phyloP scores from a whole-genome alignment of 2,888 invertebrate genomes.

The Tupiocoris notatus region DNA sequence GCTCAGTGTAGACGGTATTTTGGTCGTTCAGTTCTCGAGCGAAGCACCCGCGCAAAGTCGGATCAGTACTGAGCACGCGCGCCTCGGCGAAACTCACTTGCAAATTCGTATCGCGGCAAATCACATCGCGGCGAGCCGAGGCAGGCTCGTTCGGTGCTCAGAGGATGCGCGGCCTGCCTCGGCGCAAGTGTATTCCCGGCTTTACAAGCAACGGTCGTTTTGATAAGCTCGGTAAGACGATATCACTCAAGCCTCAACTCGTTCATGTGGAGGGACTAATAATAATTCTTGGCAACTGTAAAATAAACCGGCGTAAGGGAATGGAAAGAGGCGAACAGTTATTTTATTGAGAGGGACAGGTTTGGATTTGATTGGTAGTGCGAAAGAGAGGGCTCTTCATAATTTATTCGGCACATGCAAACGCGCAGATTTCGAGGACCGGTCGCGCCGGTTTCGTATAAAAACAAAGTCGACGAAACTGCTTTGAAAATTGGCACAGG shows the following conservation, averaged over 20 bases:
- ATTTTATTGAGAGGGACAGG: background rate
- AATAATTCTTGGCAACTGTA: background rate
- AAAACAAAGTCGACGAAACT: background rate
- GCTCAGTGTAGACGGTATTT: too few species aligned
- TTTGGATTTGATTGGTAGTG: too few species aligned
- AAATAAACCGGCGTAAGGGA: background rate
- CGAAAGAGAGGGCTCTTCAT: background rate
- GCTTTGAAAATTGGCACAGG: background rate
- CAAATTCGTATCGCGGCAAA: too few species aligned
- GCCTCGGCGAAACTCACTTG: too few species aligned
- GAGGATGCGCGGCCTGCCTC: too few species aligned
- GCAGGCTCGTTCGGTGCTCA: too few species aligned
- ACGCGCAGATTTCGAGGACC: background rate
- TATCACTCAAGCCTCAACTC: background rate
- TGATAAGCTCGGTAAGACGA: background rate
- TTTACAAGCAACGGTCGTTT: too few species aligned
- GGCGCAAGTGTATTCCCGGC: too few species aligned
- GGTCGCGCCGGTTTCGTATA: background rate
- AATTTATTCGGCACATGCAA: background rate
- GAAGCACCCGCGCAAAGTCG: too few species aligned
- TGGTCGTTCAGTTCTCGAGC: too few species aligned
- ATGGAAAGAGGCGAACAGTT: background rate
- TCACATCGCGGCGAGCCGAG: too few species aligned
- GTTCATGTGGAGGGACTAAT: background rate
- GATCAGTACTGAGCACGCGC: too few species aligned